Evolutionary conservation across 2,113 vertebrate species (phyloP).

Genomic region (Barnardius zonarius): DNA sequence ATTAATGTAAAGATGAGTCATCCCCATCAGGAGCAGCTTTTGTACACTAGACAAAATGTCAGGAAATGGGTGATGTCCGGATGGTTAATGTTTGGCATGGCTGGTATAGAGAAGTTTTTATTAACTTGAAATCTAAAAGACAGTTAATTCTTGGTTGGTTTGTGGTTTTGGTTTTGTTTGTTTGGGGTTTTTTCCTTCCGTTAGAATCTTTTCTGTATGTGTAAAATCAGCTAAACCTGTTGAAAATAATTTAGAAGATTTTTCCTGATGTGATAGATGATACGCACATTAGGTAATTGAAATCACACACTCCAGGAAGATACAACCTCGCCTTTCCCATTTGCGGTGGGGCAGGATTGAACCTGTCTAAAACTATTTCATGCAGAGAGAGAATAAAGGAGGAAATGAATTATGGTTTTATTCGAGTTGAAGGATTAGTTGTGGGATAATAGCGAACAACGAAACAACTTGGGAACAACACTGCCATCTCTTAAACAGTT

Average conservation of each 20-base stretch:
- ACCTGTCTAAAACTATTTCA: constrained; percentile 35
- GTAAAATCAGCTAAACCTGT: background rate
- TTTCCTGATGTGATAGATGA: background rate
- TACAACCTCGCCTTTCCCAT: background rate
- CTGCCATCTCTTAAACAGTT: background rate
- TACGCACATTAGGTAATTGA: constrained; percentile 24
- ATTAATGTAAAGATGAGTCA: background rate
- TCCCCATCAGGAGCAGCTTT: background rate
- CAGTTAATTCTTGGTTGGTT: background rate
- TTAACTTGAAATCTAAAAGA: background rate
- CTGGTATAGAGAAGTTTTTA: background rate
- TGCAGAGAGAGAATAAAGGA: constrained; percentile 12
- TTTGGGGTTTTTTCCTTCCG: background rate
- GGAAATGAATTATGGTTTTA: constrained; percentile 48
- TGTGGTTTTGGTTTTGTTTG: background rate
- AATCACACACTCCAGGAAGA: background rate
- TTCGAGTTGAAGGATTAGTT: constrained; percentile 52
- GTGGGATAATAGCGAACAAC: background rate
- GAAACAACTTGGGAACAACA: background rate
- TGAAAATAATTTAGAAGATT: background rate
- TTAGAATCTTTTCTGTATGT: background rate
- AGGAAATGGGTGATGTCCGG: background rate
- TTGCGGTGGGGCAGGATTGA: constrained; percentile 21
- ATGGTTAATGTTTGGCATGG: background rate
- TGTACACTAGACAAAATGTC: background rate